Evolutionary conservation across 2,888 invertebrate species (phyloP).

Genomic region (Macaria liturata): DNA sequence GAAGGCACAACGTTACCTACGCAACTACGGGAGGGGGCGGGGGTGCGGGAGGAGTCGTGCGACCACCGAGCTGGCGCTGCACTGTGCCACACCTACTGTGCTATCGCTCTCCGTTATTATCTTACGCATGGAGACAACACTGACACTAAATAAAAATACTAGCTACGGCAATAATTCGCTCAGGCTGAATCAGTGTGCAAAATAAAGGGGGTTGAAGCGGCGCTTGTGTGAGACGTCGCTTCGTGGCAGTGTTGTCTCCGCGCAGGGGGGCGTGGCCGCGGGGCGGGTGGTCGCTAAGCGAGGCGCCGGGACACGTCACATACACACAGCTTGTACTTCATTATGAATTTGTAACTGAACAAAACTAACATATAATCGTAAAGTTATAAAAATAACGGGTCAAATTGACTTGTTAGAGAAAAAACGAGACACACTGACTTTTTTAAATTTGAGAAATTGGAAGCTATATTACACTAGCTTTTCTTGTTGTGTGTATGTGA

Average conservation of each 20-base stretch:
- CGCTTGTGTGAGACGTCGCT: conserved; percentile 5
- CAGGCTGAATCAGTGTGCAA: conserved; percentile 19
- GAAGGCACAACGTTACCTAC: conserved; percentile 51
- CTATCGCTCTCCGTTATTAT: conserved; percentile 76
- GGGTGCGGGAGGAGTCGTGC: conserved; percentile 54
- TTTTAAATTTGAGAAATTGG: no score
- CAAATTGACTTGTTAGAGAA: no score
- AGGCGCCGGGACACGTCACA: conserved; percentile 22
- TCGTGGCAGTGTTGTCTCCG: conserved; percentile 35
- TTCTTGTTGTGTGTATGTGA: conserved; percentile 2
- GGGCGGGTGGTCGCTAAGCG: conserved; percentile 76
- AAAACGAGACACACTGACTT: no score
- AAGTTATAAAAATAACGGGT: no score
- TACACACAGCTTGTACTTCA: not conserved
- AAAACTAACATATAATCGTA: no score
- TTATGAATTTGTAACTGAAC: no score
- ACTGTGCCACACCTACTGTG: conserved; percentile 79
- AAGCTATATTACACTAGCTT: no score
- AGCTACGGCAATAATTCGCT: conserved; percentile 17
- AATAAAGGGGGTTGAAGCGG: not conserved
- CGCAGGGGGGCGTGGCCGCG: conserved; percentile 50
- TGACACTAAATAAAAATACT: conserved; percentile 20
- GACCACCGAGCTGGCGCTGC: conserved; percentile 63
- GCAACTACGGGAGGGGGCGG: conserved; percentile 34
- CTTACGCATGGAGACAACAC: conserved; percentile 69